These are phyloP conservation scores for Centropyge bicolor DNA, from an alignment of 2,797 vertebrate species.

Conservation along the genomic window DNA sequence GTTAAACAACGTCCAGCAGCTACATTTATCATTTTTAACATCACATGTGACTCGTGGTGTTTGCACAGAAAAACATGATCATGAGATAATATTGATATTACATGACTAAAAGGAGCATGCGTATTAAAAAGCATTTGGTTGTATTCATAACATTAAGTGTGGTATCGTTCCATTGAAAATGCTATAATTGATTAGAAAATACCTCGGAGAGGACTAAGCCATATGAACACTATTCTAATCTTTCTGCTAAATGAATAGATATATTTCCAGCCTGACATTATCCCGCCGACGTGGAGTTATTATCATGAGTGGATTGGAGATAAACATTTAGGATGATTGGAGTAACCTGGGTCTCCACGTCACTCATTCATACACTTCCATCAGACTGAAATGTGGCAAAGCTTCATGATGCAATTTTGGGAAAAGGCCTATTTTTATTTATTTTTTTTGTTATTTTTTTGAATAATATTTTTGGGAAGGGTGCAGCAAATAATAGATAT, in stretches of 20 bases:
- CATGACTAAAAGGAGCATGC: slow-evolving; percentile 50
- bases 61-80: slow-evolving; percentile 46
- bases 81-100: slow-evolving; percentile 65
- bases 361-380: slow-evolving; percentile 68
- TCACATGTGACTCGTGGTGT: slow-evolving; percentile 31
- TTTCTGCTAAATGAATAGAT: slow-evolving; percentile 80
- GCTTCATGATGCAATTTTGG: slow-evolving; percentile 25
- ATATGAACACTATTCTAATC: slow-evolving; percentile 79
- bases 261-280: slow-evolving; percentile 78
- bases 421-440: slow-evolving; percentile 8
- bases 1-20: not conserved
- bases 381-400: slow-evolving; percentile 52
- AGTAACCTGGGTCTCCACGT: slow-evolving; percentile 70
- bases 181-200: slow-evolving; percentile 81
- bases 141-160: slow-evolving; percentile 78
- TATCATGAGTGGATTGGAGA: slow-evolving; percentile 78
- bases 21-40: slow-evolving; percentile 25
- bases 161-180: slow-evolving; percentile 78
- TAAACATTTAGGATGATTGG: slow-evolving; percentile 81
- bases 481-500: not conserved
- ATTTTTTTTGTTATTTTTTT: slow-evolving; percentile 22
- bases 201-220: slow-evolving; percentile 70
- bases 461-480: slow-evolving; percentile 6
- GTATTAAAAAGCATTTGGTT: slow-evolving; percentile 59
- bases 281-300: slow-evolving; percentile 73